Base-by-base conservation (phyloP, 2,888 invertebrate genomes). In the Bombylius discolor region DNA sequence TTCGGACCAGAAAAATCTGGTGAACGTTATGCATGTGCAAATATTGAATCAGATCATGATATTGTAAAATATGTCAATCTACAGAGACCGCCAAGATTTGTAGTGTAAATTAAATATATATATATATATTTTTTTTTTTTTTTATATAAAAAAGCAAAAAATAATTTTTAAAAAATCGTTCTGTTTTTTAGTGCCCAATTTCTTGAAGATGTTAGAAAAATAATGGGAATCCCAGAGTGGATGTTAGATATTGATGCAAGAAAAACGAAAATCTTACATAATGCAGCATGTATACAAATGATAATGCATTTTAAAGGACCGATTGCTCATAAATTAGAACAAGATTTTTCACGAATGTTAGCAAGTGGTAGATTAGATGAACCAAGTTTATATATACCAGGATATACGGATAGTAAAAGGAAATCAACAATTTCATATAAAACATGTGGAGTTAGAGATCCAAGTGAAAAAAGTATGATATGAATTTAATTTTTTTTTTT, bases 221-320 rank as follows among this genome's bases (percentile, higher is more conserved):
- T 91, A 36, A 80, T 94, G 83, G 91, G 90, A 36, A 84, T 87
- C 55, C 93, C 93, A 0, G 87, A 87, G 68, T 94, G 94, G 94
- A 87, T 92, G 84, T 69, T 94, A 62, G 83, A 85, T 23, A 85
- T 90, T 55, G 93, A 93, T 76, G 82, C 85, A 45, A 79, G 92
- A 7, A 83, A 84, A 69, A 90, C 91, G 0, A 85, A 85, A 67
- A 73, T 79, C 36, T 76, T 94, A 53, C 87, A 91, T 68, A 79
- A 81, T 60, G 86, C 87, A 56, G 80, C 85, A 50, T 94, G 94
- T 68, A 78, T 92, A 23, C 93, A 93, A 73, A 78, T 94, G 66
- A 78, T 90, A 55, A 78, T 94, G 65, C 92, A 93, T 73, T 94
- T 94, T 71, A 85, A 84, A 74, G 88, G 89, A 2, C 87, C 91